Evolutionary conservation across 2,113 vertebrate genomes (phyloP).

Genomic region (Ciconia maguari): DNA sequence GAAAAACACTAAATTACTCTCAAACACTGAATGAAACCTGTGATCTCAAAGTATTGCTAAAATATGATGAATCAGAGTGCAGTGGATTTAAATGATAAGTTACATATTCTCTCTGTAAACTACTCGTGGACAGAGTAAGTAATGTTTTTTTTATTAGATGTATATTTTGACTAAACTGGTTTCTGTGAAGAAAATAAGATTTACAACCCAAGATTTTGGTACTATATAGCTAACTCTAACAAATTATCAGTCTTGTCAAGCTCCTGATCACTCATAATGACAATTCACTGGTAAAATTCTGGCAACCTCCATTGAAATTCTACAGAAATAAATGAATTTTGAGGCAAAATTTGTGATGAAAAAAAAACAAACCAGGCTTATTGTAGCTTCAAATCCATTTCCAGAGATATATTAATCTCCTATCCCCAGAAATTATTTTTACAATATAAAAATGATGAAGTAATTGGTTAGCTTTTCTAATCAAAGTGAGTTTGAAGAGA

Average conservation of each 20-base stretch:
- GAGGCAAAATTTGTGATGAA: background rate
- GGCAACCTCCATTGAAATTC: background rate
- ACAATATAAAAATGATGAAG: background rate
- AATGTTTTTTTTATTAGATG: background rate
- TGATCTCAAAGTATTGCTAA: background rate
- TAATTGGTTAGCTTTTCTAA: background rate
- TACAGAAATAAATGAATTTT: background rate
- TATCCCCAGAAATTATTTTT: background rate
- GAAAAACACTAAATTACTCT: background rate
- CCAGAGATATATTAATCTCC: background rate
- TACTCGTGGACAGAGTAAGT: background rate
- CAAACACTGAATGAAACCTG: background rate
- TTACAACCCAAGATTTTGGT: background rate
- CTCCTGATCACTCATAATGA: background rate
- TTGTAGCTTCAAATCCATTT: background rate
- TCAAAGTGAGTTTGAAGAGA: background rate
- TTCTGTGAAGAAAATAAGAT: background rate
- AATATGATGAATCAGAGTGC: background rate
- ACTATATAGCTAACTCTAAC: background rate
- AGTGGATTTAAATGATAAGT: background rate
- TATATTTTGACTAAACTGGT: background rate
- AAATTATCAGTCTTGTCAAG: background rate
- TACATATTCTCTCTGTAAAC: background rate
- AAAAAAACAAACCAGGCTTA: background rate
- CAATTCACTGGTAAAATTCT: background rate